phyloP scores from a whole-genome alignment of 2,888 invertebrate genomes.

The Crepidodera aurea region DNA sequence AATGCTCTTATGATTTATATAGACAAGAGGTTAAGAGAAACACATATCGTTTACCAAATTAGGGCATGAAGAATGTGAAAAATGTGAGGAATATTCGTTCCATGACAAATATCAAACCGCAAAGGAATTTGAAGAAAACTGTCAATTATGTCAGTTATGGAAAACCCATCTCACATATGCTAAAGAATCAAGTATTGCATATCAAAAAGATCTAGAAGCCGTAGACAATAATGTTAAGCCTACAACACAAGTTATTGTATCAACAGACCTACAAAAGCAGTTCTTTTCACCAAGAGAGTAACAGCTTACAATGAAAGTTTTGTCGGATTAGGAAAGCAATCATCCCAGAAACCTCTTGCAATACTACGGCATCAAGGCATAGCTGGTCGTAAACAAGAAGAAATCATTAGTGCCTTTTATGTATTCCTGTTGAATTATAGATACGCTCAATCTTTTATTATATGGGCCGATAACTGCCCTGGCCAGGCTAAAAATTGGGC shows the following conservation, averaged over 20 bases:
- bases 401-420: slow-evolving; percentile 32
- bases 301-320: slow-evolving; percentile 36
- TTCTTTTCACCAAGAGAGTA: slow-evolving; percentile 24
- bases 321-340: slow-evolving; percentile 27
- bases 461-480: slow-evolving; percentile 31
- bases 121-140: slow-evolving; percentile 31
- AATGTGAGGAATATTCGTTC: slow-evolving; percentile 35
- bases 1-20: slow-evolving; percentile 39
- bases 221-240: too few species aligned
- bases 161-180: too few species aligned
- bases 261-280: slow-evolving; percentile 23
- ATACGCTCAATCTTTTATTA: slow-evolving; percentile 20
- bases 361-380: slow-evolving; percentile 49
- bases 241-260: too few species aligned
- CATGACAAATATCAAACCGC: slow-evolving; percentile 28
- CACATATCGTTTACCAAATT: slow-evolving; percentile 40
- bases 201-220: too few species aligned
- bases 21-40: slow-evolving; percentile 25
- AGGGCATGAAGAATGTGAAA: slow-evolving; percentile 42
- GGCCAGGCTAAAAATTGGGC: slow-evolving; percentile 36
- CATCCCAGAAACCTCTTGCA: slow-evolving; percentile 30
- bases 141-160: too few species aligned
- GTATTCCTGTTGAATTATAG: slow-evolving; percentile 17
- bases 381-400: slow-evolving; percentile 40
- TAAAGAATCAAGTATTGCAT: too few species aligned